A percentile compares a stretch with the other conserved stretches of the same genome.
Conservation (phyloP, 2,113 vertebrate genomes). For the Mola mola region DNA sequence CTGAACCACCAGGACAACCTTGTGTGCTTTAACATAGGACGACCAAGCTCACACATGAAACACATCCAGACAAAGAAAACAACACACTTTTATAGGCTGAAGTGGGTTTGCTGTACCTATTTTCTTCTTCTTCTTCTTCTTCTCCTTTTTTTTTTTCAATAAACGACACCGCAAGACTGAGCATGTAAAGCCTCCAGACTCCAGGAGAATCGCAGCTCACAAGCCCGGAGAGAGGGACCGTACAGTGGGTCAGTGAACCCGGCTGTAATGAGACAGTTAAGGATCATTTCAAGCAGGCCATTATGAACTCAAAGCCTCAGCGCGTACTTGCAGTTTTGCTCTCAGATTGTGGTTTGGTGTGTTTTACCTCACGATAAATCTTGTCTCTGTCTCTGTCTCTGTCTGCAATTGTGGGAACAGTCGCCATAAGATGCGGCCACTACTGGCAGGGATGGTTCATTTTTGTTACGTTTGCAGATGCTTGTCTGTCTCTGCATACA, state of each 20-base stretch:
- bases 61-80: no score
- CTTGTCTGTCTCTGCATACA: background rate
- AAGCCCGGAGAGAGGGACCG: background rate
- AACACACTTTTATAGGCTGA: no score
- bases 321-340: no score
- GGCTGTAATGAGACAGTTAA: background rate
- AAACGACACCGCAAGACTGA: constrained; percentile 40
- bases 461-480: background rate
- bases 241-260: constrained; percentile 8
- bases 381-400: no score
- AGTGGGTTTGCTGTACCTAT: no score
- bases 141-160: no score
- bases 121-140: no score
- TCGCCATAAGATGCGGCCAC: constrained; percentile 22
- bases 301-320: background rate
- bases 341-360: background rate
- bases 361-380: no score
- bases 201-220: background rate
- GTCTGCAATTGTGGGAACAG: background rate
- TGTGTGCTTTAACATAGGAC: no score
- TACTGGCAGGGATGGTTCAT: background rate
- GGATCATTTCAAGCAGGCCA: background rate
- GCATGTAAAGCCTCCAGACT: constrained; percentile 15
- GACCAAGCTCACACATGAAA: no score
- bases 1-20: no score